Base-by-base conservation (phyloP, 2,888 invertebrate species). In the Elmis aenea region DNA sequence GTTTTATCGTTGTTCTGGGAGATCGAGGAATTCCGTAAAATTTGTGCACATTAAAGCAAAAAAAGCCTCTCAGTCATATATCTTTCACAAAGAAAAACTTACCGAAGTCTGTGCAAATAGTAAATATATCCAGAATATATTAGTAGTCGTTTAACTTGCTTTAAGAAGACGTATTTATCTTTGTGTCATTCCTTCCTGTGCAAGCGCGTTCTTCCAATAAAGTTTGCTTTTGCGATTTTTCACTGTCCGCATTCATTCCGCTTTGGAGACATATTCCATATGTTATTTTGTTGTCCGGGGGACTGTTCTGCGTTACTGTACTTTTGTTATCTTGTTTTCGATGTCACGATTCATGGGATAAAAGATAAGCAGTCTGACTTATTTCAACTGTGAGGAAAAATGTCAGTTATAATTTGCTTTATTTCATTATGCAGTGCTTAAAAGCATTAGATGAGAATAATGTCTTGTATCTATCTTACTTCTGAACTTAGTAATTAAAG, bases 191-290 rank as follows among this genome's bases (percentile, higher is more conserved):
- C 39, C 36, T 45, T 41, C 56, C 55, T 54, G 57, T 54, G 54
- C 46, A 33, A 56, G 49, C 50, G 54, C 54, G 58, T 56, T 55
- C 57, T 56, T 59, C 57, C 57, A 51, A 53, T 54, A 56, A 58
- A 60, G 58, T 61, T 63, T 58, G 55, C 61, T 57, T 58, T 55
- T 52, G 59, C 58, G 56, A 61, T 62, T 62, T 60, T 59, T 59
- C 56, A 54, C 55, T 50, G 55, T 55, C 52, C 54, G 43, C 56
- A 50, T 58, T 59, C 51, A 52, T 58, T 52, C 51, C 54, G 52
- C 48, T 45, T 40, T 33, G 45, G 47, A 42, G 57, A 58, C 55
- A 53, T 48, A 47, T 55, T 54, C 54, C 55, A 52, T 54, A 54
- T 54, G 56, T 51, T 54, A 48, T 45, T 45, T 50, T 48, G 46